phyloP scores from a whole-genome alignment of 2,113 vertebrate genomes.

The Xiphophorus hellerii region DNA sequence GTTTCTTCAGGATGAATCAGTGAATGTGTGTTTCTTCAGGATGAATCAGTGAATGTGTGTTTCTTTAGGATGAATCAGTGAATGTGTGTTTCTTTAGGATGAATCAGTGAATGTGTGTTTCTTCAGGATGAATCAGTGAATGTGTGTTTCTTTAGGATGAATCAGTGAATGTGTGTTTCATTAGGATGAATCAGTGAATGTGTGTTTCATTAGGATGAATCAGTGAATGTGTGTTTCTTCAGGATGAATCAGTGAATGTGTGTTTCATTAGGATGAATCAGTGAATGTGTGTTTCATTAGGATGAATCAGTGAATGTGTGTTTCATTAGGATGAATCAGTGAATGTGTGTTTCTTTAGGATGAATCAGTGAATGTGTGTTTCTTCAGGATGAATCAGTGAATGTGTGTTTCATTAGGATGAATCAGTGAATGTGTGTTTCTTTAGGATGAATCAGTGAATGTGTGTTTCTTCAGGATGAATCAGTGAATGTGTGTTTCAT shows the following conservation, averaged over 20 bases:
- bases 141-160: not conserved
- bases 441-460: too few species aligned
- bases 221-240: not conserved
- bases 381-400: too few species aligned
- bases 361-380: not conserved
- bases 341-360: not conserved
- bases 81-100: not conserved
- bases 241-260: not conserved
- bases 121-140: too few species aligned
- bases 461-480: not conserved
- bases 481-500: not conserved
- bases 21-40: not conserved
- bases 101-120: not conserved
- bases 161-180: not conserved
- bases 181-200: too few species aligned
- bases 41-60: not conserved
- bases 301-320: not conserved
- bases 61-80: too few species aligned
- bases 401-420: not conserved
- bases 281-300: not conserved
- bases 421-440: not conserved
- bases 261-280: not conserved
- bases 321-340: too few species aligned
- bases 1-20: too few species aligned
- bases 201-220: not conserved